Conservation (phyloP, 2,797 vertebrate genomes). For the Coranthus polyacanthus region DNA sequence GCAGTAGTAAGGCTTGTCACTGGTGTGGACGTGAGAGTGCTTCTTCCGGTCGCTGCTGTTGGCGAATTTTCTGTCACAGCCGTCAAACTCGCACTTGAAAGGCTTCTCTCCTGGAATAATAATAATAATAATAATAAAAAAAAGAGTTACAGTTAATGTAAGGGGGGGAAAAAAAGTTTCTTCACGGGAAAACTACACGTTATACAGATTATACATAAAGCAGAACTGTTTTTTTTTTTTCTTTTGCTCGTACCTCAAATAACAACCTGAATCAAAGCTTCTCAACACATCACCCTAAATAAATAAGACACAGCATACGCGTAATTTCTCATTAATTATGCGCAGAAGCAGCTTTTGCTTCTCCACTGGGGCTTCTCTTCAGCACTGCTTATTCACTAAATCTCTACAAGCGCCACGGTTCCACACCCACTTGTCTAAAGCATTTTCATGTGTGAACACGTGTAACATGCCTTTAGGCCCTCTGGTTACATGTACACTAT, state of each 20-base stretch:
- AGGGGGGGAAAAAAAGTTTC: not conserved
- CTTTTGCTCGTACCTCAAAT: too few relatives aligned
- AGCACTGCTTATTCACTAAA: too few relatives aligned
- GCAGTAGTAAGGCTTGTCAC: conserved; percentile 98
- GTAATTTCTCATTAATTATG: conserved; percentile 52
- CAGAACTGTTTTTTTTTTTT: too few relatives aligned
- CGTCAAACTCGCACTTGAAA: conserved; percentile 99
- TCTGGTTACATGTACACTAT: conserved; percentile 51
- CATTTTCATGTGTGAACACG: conserved; percentile 71
- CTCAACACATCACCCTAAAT: conserved; percentile 23
- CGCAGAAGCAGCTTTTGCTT: conserved; percentile 45
- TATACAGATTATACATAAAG: too few relatives aligned
- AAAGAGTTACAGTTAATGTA: conserved; percentile 44
- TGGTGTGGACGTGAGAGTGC: conserved; percentile 98
- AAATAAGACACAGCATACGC: conserved; percentile 9
- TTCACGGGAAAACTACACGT: too few relatives aligned
- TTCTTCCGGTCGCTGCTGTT: conserved; percentile 99
- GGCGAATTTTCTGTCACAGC: conserved; percentile 98
- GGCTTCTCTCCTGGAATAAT: conserved; percentile 94
- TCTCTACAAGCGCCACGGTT: conserved; percentile 19
- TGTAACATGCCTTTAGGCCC: conserved; percentile 73
- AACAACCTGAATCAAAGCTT: too few relatives aligned
- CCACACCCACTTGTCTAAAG: conserved; percentile 62
- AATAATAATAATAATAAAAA: too few relatives aligned
- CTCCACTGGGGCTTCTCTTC: conserved; percentile 44